Percentiles rank a stretch among this genome's conserved stretches.
Conservation (phyloP, 2,113 vertebrate species). For the Erpornis zantholeuca region DNA sequence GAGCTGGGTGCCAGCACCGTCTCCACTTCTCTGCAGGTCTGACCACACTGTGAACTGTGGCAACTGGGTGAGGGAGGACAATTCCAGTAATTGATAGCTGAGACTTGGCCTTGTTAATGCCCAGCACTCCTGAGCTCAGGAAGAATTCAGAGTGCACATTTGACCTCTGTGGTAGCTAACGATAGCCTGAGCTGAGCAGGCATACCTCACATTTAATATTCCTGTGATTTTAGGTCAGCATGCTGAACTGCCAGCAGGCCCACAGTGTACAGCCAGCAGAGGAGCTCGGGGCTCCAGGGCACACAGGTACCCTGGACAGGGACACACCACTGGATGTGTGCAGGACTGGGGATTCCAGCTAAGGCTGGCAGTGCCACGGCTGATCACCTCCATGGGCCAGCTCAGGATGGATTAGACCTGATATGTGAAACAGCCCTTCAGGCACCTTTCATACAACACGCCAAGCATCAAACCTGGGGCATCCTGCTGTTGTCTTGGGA, state of each 20-base stretch:
- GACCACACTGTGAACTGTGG: neutral
- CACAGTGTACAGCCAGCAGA: neutral
- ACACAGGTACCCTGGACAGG: neutral
- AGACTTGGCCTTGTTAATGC: neutral
- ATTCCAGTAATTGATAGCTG: neutral
- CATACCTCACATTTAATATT: neutral
- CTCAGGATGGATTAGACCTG: neutral
- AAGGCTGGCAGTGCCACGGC: neutral
- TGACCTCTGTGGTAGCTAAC: neutral
- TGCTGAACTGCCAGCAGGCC: neutral
- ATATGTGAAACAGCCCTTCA: neutral
- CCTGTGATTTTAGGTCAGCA: neutral
- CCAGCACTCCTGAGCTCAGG: neutral
- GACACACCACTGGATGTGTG: neutral
- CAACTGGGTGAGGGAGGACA: fast-evolving
- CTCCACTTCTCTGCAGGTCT: neutral
- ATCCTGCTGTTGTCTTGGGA: neutral
- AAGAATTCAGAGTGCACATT: neutral
- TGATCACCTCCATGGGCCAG: neutral
- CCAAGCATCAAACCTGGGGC: neutral
- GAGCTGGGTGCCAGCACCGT: neutral
- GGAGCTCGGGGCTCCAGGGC: neutral
- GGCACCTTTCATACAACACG: neutral
- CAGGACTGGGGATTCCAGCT: neutral
- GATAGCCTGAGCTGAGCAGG: neutral